Conservation (phyloP, 2,113 vertebrate genomes). For the Cyanoliseus patagonus region DNA sequence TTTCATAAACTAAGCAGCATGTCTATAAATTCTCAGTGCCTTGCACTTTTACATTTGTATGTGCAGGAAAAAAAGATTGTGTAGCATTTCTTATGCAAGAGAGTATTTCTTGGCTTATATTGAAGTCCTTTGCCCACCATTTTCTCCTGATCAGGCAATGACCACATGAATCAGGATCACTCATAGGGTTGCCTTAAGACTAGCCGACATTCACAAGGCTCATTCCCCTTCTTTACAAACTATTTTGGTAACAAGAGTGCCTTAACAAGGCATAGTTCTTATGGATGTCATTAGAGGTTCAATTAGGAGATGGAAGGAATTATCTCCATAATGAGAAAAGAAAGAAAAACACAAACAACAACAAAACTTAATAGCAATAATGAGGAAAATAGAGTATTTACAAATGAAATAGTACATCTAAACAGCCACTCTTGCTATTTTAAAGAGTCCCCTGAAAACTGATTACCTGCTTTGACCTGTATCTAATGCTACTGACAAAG, state of each 20-base stretch:
- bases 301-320: not conserved
- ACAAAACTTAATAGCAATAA: not conserved
- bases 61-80: fast-evolving
- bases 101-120: not conserved
- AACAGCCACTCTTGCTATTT: not conserved
- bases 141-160: not conserved
- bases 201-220: not conserved
- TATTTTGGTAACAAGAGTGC: not conserved
- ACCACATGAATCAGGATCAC: not conserved
- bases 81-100: not conserved
- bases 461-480: conserved; percentile 56
- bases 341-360: not conserved
- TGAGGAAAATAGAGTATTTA: not conserved
- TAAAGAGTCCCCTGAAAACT: not conserved
- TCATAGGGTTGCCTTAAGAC: not conserved
- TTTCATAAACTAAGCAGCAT: not conserved
- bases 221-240: not conserved
- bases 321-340: not conserved
- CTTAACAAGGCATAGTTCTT: not conserved
- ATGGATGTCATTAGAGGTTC: not conserved
- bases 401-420: not conserved
- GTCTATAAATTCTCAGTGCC: not conserved
- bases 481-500: conserved; percentile 44
- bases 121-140: not conserved
- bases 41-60: not conserved